Conservation (phyloP, 2,113 vertebrate genomes). For the Lepisosteus osseus region DNA sequence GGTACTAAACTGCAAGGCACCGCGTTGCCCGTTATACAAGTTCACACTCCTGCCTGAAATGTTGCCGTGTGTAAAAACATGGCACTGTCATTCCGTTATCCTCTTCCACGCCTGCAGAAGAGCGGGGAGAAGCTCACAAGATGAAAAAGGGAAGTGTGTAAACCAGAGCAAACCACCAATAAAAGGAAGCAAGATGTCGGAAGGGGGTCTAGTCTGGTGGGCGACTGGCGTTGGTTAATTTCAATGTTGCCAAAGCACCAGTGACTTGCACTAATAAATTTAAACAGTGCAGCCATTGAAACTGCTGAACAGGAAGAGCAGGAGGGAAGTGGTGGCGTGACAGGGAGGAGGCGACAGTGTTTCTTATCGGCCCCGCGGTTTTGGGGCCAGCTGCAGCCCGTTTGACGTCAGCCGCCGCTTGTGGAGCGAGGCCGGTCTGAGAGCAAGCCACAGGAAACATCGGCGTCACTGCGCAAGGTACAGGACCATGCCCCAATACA, state of each 20-base stretch:
- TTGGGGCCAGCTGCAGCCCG: background rate
- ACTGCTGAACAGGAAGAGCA: background rate
- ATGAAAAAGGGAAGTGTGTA: background rate
- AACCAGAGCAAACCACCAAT: background rate
- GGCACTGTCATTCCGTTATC: no score
- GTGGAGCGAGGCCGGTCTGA: background rate
- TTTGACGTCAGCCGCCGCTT: slow-evolving; percentile 1
- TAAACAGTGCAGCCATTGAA: background rate
- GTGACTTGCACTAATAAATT: background rate
- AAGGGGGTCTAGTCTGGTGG: no score
- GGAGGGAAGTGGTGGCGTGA: background rate
- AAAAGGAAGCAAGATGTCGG: background rate
- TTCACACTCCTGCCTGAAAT: no score
- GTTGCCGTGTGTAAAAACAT: no score
- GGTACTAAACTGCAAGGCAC: no score
- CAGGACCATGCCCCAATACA: background rate
- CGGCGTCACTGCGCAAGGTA: background rate
- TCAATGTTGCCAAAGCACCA: background rate
- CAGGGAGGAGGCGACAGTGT: background rate
- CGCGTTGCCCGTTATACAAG: no score
- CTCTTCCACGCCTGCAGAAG: no score
- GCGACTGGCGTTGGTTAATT: no score
- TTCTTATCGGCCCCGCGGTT: background rate
- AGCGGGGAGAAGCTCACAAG: no score
- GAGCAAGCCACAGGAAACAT: no score